These are phyloP conservation scores for Alectoris magna DNA, from an alignment of 2,797 vertebrate species.

Conservation along the genomic window DNA sequence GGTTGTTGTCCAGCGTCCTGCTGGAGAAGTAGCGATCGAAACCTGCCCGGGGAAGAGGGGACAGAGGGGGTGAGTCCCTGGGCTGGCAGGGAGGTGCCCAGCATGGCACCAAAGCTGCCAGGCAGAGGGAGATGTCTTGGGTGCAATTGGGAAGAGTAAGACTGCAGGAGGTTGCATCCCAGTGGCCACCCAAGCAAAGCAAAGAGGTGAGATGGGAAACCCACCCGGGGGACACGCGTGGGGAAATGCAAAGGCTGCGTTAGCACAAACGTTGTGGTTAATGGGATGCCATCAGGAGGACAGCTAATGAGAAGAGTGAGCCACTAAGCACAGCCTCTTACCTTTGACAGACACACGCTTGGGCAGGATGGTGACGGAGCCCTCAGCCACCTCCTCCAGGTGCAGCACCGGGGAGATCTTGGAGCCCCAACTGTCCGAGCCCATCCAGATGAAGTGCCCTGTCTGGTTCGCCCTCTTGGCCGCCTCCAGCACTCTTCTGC, in stretches of 20 bases:
- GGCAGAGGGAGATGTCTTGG: rapidly evolving
- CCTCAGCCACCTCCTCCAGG: constrained; percentile 94
- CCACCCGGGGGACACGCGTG: background rate
- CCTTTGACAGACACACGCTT: constrained; percentile 92
- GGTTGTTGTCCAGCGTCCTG: constrained; percentile 94
- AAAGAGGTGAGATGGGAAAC: background rate
- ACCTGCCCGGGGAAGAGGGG: constrained; percentile 77
- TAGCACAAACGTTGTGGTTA: rapidly evolving
- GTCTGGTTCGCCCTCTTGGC: constrained; percentile 94
- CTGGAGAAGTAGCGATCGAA: constrained; percentile 96
- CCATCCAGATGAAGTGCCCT: constrained; percentile 96
- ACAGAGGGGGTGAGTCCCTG: background rate
- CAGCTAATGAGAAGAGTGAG: background rate
- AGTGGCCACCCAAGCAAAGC: background rate
- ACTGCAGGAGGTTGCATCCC: rapidly evolving
- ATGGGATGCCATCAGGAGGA: rapidly evolving
- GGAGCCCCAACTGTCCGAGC: constrained; percentile 97
- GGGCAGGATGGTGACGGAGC: constrained; percentile 93
- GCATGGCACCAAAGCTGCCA: rapidly evolving
- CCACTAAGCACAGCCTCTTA: constrained; percentile 27
- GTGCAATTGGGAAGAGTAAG: rapidly evolving
- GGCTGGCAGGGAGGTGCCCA: background rate
- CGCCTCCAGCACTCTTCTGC: constrained; percentile 90
- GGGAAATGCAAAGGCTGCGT: background rate
- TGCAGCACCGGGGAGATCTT: constrained; percentile 92